Evolutionary conservation across 2,113 vertebrate genomes (phyloP), one percentile per base, ranked within the genome.

Genomic region (Spermophilus dauricus): DNA sequence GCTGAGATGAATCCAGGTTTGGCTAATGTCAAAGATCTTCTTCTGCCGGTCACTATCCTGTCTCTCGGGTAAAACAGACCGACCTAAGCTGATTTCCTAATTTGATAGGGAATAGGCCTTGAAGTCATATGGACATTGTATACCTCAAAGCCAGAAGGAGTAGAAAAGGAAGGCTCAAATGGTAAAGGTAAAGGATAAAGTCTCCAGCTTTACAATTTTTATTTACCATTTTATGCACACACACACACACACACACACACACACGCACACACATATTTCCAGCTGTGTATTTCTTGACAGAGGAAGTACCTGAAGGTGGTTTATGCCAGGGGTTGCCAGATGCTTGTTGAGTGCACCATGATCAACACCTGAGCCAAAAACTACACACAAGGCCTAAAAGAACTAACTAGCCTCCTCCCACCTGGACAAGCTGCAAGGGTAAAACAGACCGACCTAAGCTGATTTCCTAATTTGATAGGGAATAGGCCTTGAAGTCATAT

Each of bases 291-390:
- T 1, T 88, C 61, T 88, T 75, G 14, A 42, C 39, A 84, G 56
- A 87, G 63, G n/a, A 75, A 39, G 26, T 48, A 4, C 3, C 30
- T 48, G 32, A 51, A 69, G 14, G 10, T 18, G 34, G 24, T 51
- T 51, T 82, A 77, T 61, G 58, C 58, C 48, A 34, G 72, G 11
- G 42, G n/a, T 11, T 12, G 10, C 67, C 61, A 85, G 72, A 32
- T 0, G 8, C 39, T 65, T 69, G 34, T 32, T 56, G 5, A 65
- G 2, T 0, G 0, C 42, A 13, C 39, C 18, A 3, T 0, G 12
- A 42, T 76, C 48, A 63, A 34, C 11, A 91, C 30, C 34, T 10
- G 3, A 28, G 18, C 22, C 65, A 73, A 72, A 16, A 76, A n/a
- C 80, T 75, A 94, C 0, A 92, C n/a, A 56, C 14, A 48, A 37